A percentile compares a stretch with the other conserved stretches of the same genome.
phyloP scores from a whole-genome alignment of 2,113 vertebrate species.

The Trichechus manatus region DNA sequence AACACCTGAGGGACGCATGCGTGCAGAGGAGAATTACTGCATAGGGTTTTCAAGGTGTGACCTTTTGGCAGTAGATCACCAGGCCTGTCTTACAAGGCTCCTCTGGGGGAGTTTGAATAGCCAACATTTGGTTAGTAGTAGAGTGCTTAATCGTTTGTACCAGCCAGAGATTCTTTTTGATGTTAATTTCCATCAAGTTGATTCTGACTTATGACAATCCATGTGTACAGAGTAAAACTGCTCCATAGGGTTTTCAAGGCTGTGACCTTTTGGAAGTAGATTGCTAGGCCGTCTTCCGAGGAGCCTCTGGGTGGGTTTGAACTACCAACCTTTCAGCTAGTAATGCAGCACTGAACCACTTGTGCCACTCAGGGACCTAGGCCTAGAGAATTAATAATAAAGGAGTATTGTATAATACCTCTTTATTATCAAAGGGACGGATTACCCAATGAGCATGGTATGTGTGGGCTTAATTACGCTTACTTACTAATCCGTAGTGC shows the following conservation, averaged over 20 bases:
- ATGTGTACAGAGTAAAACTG: too few relatives aligned
- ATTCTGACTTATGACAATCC: too few relatives aligned
- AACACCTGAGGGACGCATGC: not conserved
- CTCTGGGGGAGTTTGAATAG: not conserved
- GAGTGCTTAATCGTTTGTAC: not conserved
- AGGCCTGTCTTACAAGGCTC: not conserved
- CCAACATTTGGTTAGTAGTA: not conserved
- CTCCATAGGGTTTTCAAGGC: not conserved
- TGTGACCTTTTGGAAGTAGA: not conserved
- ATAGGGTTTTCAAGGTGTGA: not conserved
- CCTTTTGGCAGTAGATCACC: not conserved
- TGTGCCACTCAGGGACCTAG: not conserved
- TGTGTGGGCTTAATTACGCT: too few relatives aligned
- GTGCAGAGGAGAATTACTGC: not conserved
- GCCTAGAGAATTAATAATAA: not conserved
- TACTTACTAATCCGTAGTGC: too few relatives aligned
- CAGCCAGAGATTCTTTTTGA: not conserved
- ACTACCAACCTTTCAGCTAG: too few relatives aligned
- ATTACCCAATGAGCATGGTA: too few relatives aligned
- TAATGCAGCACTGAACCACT: too few relatives aligned
- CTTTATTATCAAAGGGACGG: too few relatives aligned
- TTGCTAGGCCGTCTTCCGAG: not conserved
- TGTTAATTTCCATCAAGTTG: not conserved
- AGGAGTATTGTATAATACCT: not conserved
- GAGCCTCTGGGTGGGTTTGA: not conserved